Base-by-base conservation (phyloP, 2,797 vertebrate species). In the Pangasius sanitwongsei region DNA sequence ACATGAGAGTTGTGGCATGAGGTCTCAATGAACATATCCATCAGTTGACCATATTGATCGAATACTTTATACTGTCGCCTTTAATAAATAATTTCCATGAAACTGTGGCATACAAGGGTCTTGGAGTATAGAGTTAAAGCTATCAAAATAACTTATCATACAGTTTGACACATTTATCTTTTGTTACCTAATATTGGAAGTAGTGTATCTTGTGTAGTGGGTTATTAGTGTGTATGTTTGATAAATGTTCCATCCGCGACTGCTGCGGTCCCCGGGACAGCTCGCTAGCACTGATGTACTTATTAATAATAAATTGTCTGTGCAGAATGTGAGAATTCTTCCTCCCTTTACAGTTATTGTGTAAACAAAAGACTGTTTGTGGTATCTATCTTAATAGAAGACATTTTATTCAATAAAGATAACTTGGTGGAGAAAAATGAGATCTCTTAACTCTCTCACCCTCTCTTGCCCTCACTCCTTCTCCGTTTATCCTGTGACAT, bases 271-370 rank as follows among this genome's bases (percentile, higher is more conserved):
- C 95, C 95, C 93, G 91, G 95, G 96, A 96, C 95, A 96, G 96
- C 94, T 95, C 95, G 94, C 94, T 95, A 94, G 94, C 94, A 95
- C 94, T 97, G 96, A 97, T 97, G 96, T 96, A 96, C 96, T 97
- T 96, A 97, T 97, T 96, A 96, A 96, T 96, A 96, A 97, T 97
- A 96, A 96, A 97, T 96, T 96, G 96, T 95, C 88, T 87, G 94
- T 89, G 94, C 96, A 94, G 95, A 96, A 95, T 96, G 95, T 96
- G 96, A 95, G 96, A 96, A 95, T 95, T 95, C 95, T 95, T 94
- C 95, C 95, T 95, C 95, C 95, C 95, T 96, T 94, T 94, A 93
- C 95, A 95, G 95, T 96, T 96, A 96, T 96, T 96, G 96, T 96
- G 94, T 95, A 95, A 95, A 96, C 95, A 95, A 96, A 95, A 95